A percentile compares a stretch with the other conserved stretches of the same genome.
phyloP scores from a whole-genome alignment of 2,113 vertebrate species.

The Catharus fuscescens region DNA sequence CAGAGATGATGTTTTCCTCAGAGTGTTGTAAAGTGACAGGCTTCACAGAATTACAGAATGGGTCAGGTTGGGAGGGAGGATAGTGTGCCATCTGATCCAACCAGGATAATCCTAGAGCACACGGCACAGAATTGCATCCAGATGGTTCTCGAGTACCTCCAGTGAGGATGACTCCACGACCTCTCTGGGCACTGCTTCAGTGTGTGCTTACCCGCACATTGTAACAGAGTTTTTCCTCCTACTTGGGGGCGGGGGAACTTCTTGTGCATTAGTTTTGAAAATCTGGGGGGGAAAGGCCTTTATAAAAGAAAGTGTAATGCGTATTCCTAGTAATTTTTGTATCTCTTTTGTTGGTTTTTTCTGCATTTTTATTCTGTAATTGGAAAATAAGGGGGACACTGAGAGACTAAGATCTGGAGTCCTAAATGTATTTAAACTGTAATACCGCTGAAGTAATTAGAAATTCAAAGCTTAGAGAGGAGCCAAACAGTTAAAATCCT shows the following conservation, averaged over 20 bases:
- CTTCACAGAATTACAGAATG: neutral
- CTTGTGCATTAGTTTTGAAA: neutral
- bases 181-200: neutral
- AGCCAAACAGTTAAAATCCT: neutral
- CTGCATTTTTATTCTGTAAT: neutral
- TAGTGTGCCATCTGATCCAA: neutral
- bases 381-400: neutral
- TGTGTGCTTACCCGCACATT: accelerated
- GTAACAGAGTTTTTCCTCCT: neutral
- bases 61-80: neutral
- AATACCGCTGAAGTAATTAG: neutral
- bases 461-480: neutral
- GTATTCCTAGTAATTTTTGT: neutral
- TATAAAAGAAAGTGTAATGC: neutral
- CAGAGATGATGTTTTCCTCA: neutral
- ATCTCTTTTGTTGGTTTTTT: neutral
- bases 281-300: accelerated
- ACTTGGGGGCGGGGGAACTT: neutral
- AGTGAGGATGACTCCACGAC: too few relatives aligned
- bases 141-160: neutral
- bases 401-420: neutral
- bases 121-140: neutral
- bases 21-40: neutral
- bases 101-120: neutral
- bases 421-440: neutral